Evolutionary conservation across 2,797 vertebrate genomes (phyloP), one percentile per base, ranked within the genome.

Genomic region (Martes flavigula): DNA sequence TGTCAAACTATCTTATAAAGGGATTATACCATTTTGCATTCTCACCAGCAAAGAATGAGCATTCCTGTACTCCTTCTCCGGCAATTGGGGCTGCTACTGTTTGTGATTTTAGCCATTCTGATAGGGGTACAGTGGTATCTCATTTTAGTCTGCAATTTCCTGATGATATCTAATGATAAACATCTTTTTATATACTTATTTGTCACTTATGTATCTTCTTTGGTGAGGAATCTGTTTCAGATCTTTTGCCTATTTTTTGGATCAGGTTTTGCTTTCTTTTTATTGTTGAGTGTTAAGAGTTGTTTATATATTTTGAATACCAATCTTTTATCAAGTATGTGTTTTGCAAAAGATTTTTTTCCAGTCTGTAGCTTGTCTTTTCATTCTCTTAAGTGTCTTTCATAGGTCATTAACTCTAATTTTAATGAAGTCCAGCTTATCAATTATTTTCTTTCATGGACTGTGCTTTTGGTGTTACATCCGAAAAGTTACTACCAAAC

Each of bases 391-490:
- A 85, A 58, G 15, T 60, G 23, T 73, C 27, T 79, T 90, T 81
- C 30, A 58, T 23, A 81, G 5, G 82, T 13, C 46, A 1, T 8
- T 8, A 58, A 58, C 32, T 27, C 88, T 40, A 83, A 88, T 77
- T 95, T 96, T 90, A 90, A 90, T 43, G 11, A 86, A 81, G 14
- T 87, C 7, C 82, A 91, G 81, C 25, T 43, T 90, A 73, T 7
- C 46, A 64, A 40, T 75, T 58, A 82, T 90, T 93, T 48, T 40
- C 20, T 87, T 90, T 81, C 82, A 94, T 5, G 32, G 27, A 75
- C 27, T 73, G 27, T 83, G 70, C 38, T 77, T 88, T 77, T 68
- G 20, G 20, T 60, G 48, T 21, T 68, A 48, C 58, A 83, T 64
- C 62, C 72, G 77, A 35, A 87, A 94, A 87, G 38, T 75, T 18